Evolutionary conservation across 2,113 vertebrate genomes (phyloP).

Genomic region (Tangachromis dhanisi): DNA sequence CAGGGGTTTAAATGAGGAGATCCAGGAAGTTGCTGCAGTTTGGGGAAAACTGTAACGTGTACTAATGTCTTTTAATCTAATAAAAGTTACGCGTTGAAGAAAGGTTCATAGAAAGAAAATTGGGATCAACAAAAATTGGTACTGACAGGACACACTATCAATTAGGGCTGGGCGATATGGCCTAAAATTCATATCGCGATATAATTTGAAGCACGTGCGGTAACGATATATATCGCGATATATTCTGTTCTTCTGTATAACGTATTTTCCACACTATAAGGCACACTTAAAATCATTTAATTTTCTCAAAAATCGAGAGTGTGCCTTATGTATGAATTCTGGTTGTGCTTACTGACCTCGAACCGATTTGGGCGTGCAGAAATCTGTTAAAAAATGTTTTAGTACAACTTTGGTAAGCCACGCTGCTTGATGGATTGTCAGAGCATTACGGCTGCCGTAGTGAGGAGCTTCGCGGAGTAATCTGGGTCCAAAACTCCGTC

Average conservation of each 20-base stretch:
- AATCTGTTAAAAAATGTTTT: neutral
- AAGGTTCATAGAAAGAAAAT: neutral
- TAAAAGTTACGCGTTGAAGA: neutral
- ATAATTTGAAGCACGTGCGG: neutral
- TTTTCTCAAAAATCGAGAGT: neutral
- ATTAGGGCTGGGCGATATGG: neutral
- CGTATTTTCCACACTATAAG: neutral
- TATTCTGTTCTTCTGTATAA: neutral
- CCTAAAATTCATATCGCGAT: neutral
- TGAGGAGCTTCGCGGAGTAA: no score
- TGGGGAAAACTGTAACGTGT: neutral
- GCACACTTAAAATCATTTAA: neutral
- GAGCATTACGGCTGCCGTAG: no score
- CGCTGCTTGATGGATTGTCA: accelerated
- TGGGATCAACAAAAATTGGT: neutral
- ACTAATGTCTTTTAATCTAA: neutral
- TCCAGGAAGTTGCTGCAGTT: neutral
- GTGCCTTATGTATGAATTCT: neutral
- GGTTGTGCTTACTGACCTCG: neutral
- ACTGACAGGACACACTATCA: neutral
- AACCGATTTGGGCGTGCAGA: accelerated
- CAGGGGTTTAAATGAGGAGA: neutral
- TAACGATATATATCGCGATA: neutral
- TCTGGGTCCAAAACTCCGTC: no score
- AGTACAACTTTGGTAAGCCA: no score